Evolutionary conservation across 1,140 invertebrate genomes (phyloP), one percentile per base, ranked within the genome.

Genomic region (Ips nitidus): DNA sequence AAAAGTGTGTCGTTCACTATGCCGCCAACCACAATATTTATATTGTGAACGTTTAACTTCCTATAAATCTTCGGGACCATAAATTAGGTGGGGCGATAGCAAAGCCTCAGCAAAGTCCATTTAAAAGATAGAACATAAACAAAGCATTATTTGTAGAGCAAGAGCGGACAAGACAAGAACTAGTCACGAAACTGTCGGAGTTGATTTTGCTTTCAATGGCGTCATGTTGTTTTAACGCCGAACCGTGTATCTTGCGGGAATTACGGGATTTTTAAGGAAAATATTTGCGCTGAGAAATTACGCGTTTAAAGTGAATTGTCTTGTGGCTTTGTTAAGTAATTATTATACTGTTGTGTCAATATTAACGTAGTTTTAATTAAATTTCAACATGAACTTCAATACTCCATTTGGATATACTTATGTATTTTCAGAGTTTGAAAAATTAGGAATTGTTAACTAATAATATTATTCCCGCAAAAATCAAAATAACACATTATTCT

Each of bases 61-160:
- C 61, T 41, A 63, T 63, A 63, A 63, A 63, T 63, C 45, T 41
- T 39, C 7, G 4, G 41, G 41, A 7, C 55, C 41, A 66, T 66
- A 66, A 66, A 66, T 66, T 66, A 50, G 8, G 41, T 8, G n/a
- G 38, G 43, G 2, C 64, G 53, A 58, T 58, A 45, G 53, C 57
- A 66, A 45, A 66, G 64, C 64, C n/a, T 40, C 64, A 50, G 41
- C 43, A 50, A 47, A 66, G 53, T 57, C 64, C 43, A 66, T 66
- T 66, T 57, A 58, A 58, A 58, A 66, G 64, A 58, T 66, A 66
- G 50, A 66, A 66, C 64, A 66, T 58, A 66, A 66, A 66, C 55
- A 66, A 47, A 57, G 41, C 41, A 66, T 66, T 66, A 66, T 66
- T 66, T 66, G 64, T 66, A 58, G 64, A 66, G 64, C 55, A 66